A percentile compares a stretch with the other conserved stretches of the same genome.
Conservation (phyloP, 2,797 vertebrate genomes). For the Catharus ustulatus region DNA sequence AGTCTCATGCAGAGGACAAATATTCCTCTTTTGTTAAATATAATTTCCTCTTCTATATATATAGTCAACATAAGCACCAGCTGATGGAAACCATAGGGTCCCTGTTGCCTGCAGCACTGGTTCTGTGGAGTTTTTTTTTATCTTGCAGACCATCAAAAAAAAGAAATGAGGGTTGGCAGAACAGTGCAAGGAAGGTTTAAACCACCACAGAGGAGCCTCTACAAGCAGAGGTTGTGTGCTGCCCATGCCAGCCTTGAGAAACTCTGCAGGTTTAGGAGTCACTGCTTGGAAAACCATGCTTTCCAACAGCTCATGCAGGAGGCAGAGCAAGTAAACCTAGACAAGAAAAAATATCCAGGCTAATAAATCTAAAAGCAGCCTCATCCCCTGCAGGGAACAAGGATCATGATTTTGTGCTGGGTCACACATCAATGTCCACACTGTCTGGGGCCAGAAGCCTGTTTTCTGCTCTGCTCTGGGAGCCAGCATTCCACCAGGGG, state of each 20-base stretch:
- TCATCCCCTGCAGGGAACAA: neutral
- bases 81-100: neutral
- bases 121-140: neutral
- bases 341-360: neutral
- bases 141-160: neutral
- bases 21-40: neutral
- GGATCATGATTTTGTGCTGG: neutral
- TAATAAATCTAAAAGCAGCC: neutral
- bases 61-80: neutral
- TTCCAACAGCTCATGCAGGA: neutral
- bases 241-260: accelerated
- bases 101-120: neutral
- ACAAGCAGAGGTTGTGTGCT: neutral
- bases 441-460: neutral
- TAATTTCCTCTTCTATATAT: neutral
- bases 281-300: neutral
- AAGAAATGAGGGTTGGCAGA: neutral
- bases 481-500: neutral
- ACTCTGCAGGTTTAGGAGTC: neutral
- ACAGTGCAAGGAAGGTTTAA: neutral
- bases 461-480: neutral
- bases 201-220: neutral
- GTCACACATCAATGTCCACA: neutral
- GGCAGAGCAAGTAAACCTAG: neutral
- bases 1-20: neutral